A percentile compares a stretch with the other conserved stretches of the same genome.
Evolutionary conservation across 2,113 vertebrate genomes (phyloP).

Genomic region (Protobothrops mucrosquamatus): DNA sequence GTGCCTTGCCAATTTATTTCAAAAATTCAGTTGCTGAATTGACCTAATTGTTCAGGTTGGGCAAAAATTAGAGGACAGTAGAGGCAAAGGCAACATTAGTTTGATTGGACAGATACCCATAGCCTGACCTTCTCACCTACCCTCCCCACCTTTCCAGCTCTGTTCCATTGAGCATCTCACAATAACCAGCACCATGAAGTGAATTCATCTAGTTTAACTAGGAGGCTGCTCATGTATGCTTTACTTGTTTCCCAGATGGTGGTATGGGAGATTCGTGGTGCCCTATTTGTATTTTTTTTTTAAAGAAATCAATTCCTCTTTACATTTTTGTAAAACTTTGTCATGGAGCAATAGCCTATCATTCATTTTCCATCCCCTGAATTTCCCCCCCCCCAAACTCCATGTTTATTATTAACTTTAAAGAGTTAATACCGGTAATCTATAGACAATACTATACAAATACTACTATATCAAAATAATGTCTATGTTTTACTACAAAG

Average conservation of each 20-base stretch:
- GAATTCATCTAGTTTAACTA: neutral
- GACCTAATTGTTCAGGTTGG: neutral
- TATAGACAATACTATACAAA: neutral
- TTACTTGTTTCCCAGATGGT: neutral
- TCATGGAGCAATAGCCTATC: neutral
- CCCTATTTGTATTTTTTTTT: neutral
- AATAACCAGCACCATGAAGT: neutral
- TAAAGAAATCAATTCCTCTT: neutral
- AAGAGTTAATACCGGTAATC: neutral
- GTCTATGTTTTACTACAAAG: neutral
- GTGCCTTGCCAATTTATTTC: neutral
- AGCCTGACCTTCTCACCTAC: neutral
- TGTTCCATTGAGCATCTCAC: neutral
- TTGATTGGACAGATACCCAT: neutral
- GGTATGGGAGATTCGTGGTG: neutral
- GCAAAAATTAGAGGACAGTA: neutral
- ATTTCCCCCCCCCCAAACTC: neutral
- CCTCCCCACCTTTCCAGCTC: neutral
- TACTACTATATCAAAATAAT: neutral
- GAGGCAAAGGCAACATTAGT: neutral
- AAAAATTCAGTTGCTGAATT: neutral
- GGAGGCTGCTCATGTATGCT: neutral
- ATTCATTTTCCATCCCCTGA: neutral
- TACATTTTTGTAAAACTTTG: neutral
- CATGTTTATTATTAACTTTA: neutral